A percentile compares a stretch with the other conserved stretches of the same genome.
phyloP scores from a whole-genome alignment of 2,797 vertebrate species.

The Phrynocephalus forsythii region DNA sequence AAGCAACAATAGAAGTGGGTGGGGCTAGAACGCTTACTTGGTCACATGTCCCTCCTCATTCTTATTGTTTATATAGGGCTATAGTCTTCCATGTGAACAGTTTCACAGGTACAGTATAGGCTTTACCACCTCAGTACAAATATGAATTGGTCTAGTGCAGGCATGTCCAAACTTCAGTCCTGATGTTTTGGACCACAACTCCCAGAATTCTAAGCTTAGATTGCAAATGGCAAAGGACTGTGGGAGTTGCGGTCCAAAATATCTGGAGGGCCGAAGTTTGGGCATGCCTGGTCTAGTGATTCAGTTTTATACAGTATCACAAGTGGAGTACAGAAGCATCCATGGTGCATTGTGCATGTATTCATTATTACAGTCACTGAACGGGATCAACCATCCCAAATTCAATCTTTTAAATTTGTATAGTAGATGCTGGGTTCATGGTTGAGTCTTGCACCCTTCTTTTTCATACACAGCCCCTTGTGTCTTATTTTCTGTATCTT shows the following conservation, averaged over 20 bases:
- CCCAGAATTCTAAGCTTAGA: no score
- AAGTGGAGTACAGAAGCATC: not conserved
- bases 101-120: not conserved
- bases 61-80: no score
- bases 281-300: not conserved
- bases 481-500: not conserved
- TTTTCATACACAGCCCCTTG: not conserved
- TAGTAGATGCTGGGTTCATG: not conserved
- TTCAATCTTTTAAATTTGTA: not conserved
- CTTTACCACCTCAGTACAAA: not conserved
- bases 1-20: no score
- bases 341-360: not conserved
- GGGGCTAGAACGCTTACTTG: no score
- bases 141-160: not conserved
- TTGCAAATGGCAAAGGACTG: no score
- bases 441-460: not conserved
- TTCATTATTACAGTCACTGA: not conserved
- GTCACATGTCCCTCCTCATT: no score
- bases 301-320: not conserved
- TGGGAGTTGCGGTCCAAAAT: no score
- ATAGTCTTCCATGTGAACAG: not conserved
- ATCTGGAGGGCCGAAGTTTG: no score
- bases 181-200: no score
- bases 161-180: no score
- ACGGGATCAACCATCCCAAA: not conserved